Base-by-base conservation (phyloP, 2,797 vertebrate species). In the Syncerus caffer region DNA sequence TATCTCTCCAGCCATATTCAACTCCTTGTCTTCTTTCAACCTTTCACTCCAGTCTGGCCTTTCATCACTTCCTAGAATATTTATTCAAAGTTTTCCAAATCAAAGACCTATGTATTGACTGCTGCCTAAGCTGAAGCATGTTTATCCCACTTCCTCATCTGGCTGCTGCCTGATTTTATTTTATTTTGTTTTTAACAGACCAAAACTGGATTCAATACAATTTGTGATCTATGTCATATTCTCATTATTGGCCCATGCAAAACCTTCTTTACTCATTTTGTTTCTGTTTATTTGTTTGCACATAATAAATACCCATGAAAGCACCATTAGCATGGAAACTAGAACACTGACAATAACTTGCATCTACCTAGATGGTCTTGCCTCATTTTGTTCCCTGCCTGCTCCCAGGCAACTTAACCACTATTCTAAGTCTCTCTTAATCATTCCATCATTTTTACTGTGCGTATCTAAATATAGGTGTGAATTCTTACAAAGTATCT, bases 301-400 rank as follows among this genome's bases (percentile, higher is more conserved):
- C 38, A 93, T 57, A 96, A 74, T 82, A 89, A 90, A 93, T 76
- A 74, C 9, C 64, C 82, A 90, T 8, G 51, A 93, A 86, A 80
- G 29, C 34, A 82, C 51, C 38, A 74, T 53, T 71, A 71, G 74
- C 34, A 60, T 38, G 45, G 71, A 93, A 85, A 90, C 87, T 62
- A 90, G 60, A 60, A 82, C 19, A 34, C 34, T 62, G 23, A 83
- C 27, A 71, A 23, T 90, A 94, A 87, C 47, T 51, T 58, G 21
- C 45, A 47, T n/a, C 16, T 16, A 60, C 31, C 58, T 60, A 7
- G 45, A 17, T 62, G 47, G 42, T n/a, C 23, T 31, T 47, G 29
- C 34, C 8, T 38, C 25, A 78, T 93, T 96, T 38, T 47, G 31
- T 13, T 87, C 10, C 31, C 15, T 29, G 29, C 3, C 29, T 76